Evolutionary conservation across 2,888 invertebrate species (phyloP), one percentile per base, ranked within the genome.

Genomic region (Microctonus brassicae): DNA sequence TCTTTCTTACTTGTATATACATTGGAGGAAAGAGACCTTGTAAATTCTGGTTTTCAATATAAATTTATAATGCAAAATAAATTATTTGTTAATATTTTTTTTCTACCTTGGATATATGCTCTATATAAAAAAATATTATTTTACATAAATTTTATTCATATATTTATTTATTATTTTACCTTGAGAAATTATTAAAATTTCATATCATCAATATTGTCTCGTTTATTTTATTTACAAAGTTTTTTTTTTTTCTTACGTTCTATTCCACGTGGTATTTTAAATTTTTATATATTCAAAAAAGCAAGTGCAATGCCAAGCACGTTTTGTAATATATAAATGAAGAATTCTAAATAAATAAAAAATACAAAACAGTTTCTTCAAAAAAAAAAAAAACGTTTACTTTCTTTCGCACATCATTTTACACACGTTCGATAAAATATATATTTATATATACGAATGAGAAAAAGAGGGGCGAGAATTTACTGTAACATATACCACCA

Each of bases 321-420:
- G n/a, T n/a, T 68, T 22, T 9, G 26, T n/a, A 22, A 1, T 47
- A 13, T 53, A 5, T 6, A 11, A 2, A 20, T 10, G 10, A 53
- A 17, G 4, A 5, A 34, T 4, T 33, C n/a, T 33, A 17, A 34
- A 58, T 24, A 26, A 55, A n/a, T n/a, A 17, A 33, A 58, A 58
- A 4, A n/a, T 7, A 58, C 0, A 34, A 17, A 33, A 58, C n/a
- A 17, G 5, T 33, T 1, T 2, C 9, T 2, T 1, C 3, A 1
- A 13, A 47, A 9, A 47, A 17, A 42, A 63, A 63, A 39, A 63
- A 39, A 39, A 63, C 26, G n/a, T 58, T 33, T 74, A 75, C 77
- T 77, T 78, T 78, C 78, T 76, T 78, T 71, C 70, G 72, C 72
- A 75, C 73, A 74, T 75, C 29, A 77, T 76, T 80, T 77, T 66